Conservation (phyloP, 2,888 invertebrate species). For the Deroplatys truncata region DNA sequence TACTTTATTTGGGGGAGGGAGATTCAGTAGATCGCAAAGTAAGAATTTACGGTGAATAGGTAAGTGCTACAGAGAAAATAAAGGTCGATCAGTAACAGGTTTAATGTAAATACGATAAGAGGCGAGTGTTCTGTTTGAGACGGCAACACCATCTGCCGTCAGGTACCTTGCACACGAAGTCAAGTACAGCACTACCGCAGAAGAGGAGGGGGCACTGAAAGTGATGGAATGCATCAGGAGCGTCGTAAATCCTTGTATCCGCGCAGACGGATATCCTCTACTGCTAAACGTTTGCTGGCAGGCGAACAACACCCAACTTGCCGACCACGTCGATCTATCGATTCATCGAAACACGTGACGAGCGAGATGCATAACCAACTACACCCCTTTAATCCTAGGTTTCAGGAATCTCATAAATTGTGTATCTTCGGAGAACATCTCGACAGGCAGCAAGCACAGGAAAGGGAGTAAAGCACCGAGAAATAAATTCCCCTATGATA, state of each 20-base stretch:
- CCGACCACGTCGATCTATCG: not conserved
- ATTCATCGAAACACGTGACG: not conserved
- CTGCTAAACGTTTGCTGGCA: not conserved
- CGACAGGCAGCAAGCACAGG: not conserved
- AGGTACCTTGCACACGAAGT: not conserved
- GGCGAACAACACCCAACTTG: not conserved
- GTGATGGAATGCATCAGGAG: not conserved
- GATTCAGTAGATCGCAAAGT: too few relatives aligned
- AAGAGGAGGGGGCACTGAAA: not conserved
- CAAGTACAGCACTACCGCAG: not conserved
- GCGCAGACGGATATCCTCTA: not conserved
- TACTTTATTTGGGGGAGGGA: too few relatives aligned
- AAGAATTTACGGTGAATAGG: too few relatives aligned
- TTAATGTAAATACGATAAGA: too few relatives aligned
- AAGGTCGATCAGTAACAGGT: too few relatives aligned
- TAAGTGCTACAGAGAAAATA: too few relatives aligned
- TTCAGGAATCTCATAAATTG: not conserved
- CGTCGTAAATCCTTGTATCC: not conserved
- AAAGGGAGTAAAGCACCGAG: not conserved
- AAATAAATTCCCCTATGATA: not conserved
- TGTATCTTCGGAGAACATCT: not conserved
- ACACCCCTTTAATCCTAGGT: not conserved
- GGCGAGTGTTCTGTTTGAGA: too few relatives aligned
- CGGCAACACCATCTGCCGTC: not conserved
- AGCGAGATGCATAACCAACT: not conserved